phyloP scores from a whole-genome alignment of 2,888 invertebrate genomes.

The Netelia inedita region DNA sequence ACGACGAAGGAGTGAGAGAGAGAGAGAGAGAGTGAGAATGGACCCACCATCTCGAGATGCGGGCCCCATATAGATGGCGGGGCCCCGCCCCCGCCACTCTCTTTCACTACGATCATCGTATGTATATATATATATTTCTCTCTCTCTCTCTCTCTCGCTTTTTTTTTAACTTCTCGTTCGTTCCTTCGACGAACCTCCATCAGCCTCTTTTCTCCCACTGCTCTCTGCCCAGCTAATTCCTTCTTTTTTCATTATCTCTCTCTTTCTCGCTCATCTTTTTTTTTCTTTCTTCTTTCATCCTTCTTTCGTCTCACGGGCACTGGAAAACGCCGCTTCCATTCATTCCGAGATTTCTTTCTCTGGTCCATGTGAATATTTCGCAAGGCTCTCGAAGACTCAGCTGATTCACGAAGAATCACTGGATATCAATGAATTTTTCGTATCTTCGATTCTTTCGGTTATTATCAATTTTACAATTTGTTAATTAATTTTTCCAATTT shows the following conservation, averaged over 20 bases:
- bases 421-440: not conserved
- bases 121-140: slow-evolving; percentile 60
- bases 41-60: slow-evolving; percentile 82
- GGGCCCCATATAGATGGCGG: slow-evolving; percentile 77
- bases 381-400: slow-evolving; percentile 6
- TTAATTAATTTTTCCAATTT: no score
- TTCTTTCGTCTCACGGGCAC: slow-evolving; percentile 56
- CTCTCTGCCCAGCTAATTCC: slow-evolving; percentile 65
- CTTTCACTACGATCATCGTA: slow-evolving; percentile 73
- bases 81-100: slow-evolving; percentile 82
- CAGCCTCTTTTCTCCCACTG: slow-evolving; percentile 72
- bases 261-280: slow-evolving; percentile 63
- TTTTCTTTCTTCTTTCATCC: slow-evolving; percentile 65
- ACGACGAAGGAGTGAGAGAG: slow-evolving; percentile 76
- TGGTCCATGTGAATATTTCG: slow-evolving; percentile 19
- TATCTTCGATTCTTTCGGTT: no score
- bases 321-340: slow-evolving; percentile 50
- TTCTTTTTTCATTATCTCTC: slow-evolving; percentile 73
- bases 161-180: slow-evolving; percentile 75
- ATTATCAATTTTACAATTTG: no score
- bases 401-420: not conserved
- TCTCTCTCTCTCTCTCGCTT: slow-evolving; percentile 73
- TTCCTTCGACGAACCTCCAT: slow-evolving; percentile 75
- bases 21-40: slow-evolving; percentile 56
- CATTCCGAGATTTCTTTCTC: slow-evolving; percentile 26